Conservation (phyloP, 2,797 vertebrate species). For the Micropoecilia bifurca region DNA sequence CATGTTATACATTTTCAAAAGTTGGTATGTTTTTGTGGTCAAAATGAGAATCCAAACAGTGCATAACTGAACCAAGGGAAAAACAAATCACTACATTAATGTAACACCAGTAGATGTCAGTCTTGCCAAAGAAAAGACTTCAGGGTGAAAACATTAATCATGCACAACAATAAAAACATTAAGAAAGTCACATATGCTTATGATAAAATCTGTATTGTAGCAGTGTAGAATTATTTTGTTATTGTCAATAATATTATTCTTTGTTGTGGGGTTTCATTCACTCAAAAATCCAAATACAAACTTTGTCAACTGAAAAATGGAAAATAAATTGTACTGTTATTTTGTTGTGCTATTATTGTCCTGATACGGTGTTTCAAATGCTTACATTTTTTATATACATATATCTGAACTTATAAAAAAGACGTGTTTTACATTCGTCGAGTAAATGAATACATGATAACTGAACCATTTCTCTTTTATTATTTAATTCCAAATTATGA, state of each 20-base stretch:
- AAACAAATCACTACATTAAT: not conserved
- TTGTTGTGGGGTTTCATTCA: not conserved
- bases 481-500: not conserved
- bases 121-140: conserved; percentile 23
- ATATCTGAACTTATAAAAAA: too few species aligned
- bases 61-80: not conserved
- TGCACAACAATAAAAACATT: conserved; percentile 2
- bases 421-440: not conserved
- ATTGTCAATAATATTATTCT: not conserved
- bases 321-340: not conserved
- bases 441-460: not conserved
- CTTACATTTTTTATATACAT: not conserved
- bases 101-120: conserved; percentile 61
- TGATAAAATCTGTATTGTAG: not conserved
- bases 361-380: not conserved
- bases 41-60: not conserved
- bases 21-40: not conserved
- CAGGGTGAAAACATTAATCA: not conserved
- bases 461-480: not conserved
- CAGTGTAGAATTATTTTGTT: not conserved
- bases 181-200: not conserved
- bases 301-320: not conserved
- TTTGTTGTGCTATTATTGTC: not conserved
- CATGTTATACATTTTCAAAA: not conserved
- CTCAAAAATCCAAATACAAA: not conserved